Percentiles rank a stretch among this genome's conserved stretches.
Evolutionary conservation across 1,140 invertebrate species (phyloP).

Genomic region (Schlechtendalia chinensis): DNA sequence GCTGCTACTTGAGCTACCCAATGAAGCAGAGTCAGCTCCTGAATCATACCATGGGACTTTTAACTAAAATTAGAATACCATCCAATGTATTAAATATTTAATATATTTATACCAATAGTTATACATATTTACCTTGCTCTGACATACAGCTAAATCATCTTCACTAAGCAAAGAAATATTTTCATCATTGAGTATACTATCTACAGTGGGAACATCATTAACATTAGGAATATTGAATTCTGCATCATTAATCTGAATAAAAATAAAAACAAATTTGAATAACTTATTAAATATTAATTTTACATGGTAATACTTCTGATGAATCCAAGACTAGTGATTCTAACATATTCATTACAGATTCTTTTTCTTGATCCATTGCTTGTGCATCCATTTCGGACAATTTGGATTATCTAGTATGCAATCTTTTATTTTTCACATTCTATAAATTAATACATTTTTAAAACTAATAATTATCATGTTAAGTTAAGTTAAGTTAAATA

Average conservation of each 20-base stretch:
- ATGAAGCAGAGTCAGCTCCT: constrained; percentile 55
- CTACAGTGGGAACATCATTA: constrained; percentile 74
- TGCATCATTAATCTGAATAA: constrained; percentile 70
- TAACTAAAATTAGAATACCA: constrained; percentile 6
- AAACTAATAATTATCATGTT: too few relatives aligned
- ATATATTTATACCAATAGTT: too few relatives aligned
- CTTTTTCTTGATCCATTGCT: constrained; percentile 1
- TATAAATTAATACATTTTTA: not conserved
- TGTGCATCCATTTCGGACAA: not conserved
- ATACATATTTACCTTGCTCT: constrained; percentile 55
- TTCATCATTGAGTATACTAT: constrained; percentile 80
- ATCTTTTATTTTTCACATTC: not conserved
- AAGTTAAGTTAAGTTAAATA: too few relatives aligned
- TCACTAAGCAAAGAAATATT: constrained; percentile 64
- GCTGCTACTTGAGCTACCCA: constrained; percentile 54
- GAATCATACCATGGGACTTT: constrained; percentile 42
- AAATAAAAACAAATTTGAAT: not conserved
- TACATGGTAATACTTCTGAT: constrained; percentile 9
- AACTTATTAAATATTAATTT: not conserved
- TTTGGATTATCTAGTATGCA: not conserved
- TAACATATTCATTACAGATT: constrained; percentile 25
- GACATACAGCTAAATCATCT: constrained; percentile 57
- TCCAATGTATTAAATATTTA: too few relatives aligned
- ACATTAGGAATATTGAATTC: constrained; percentile 81
- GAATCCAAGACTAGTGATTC: constrained; percentile 3